Evolutionary conservation across 2,113 vertebrate genomes (phyloP).

Genomic region (Oryzias javanicus): DNA sequence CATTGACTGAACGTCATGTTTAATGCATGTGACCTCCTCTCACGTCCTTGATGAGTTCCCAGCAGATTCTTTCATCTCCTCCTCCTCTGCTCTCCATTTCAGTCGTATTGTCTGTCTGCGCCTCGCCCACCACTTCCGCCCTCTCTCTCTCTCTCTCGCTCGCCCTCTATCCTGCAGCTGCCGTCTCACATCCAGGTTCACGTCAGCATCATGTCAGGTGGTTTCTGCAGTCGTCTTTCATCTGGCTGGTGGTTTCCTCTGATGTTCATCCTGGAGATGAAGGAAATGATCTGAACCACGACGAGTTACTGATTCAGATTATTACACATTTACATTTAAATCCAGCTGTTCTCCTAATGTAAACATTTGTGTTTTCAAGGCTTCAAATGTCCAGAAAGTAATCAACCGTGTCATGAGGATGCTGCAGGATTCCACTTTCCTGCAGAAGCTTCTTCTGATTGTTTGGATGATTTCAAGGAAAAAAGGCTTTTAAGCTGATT

Average conservation of each 20-base stretch:
- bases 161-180: constrained; percentile 32
- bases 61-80: constrained; percentile 9
- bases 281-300: too few species aligned
- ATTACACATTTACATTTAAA: too few species aligned
- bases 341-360: too few species aligned
- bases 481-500: too few species aligned
- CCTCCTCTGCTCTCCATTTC: constrained; percentile 28
- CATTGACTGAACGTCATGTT: constrained; percentile 17
- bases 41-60: constrained; percentile 38
- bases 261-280: neutral
- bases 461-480: too few species aligned
- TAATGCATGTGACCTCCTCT: constrained; percentile 42
- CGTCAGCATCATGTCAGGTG: constrained; percentile 48
- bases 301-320: neutral
- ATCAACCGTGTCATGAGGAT: too few species aligned
- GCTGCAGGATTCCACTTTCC: too few species aligned
- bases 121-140: constrained; percentile 72
- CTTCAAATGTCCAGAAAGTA: too few species aligned
- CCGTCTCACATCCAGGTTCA: constrained; percentile 49
- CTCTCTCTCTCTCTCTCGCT: constrained; percentile 27
- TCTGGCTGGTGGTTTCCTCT: constrained; percentile 7
- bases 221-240: constrained; percentile 27
- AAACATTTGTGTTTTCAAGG: too few species aligned
- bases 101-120: constrained; percentile 50
- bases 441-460: too few species aligned